phyloP scores from a whole-genome alignment of 1,140 invertebrate genomes.

The Stegodyphus mimosarum region DNA sequence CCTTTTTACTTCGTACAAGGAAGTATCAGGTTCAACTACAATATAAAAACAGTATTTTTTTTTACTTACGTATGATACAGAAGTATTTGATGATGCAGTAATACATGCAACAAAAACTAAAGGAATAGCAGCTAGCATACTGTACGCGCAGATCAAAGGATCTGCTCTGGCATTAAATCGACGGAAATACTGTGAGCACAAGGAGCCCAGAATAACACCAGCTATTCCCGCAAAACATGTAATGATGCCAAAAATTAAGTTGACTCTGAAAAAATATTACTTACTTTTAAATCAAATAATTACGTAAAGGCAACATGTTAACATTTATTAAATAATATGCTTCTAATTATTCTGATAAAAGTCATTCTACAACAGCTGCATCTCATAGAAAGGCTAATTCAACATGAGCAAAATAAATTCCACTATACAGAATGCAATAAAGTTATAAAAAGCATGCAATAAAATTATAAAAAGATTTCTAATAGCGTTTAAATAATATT shows the following conservation, averaged over 20 bases:
- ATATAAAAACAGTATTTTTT: too few relatives aligned
- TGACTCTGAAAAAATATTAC: slow-evolving; percentile 74
- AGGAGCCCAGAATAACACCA: slow-evolving; percentile 89
- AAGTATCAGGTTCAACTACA: too few relatives aligned
- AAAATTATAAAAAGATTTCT: too few relatives aligned
- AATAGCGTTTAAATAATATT: too few relatives aligned
- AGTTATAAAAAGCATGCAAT: too few relatives aligned
- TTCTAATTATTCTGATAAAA: too few relatives aligned
- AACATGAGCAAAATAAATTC: too few relatives aligned
- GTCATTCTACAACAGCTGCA: too few relatives aligned
- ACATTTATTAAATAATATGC: too few relatives aligned
- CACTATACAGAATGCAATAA: too few relatives aligned
- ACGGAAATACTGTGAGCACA: slow-evolving; percentile 80
- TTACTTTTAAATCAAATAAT: not conserved
- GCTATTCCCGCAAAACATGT: slow-evolving; percentile 91
- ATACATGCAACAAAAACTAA: slow-evolving; percentile 82
- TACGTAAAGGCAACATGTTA: not conserved
- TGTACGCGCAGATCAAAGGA: slow-evolving; percentile 90
- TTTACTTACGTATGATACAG: slow-evolving; percentile 75
- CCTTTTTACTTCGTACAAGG: too few relatives aligned
- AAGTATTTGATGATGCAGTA: slow-evolving; percentile 74
- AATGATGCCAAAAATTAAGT: slow-evolving; percentile 92
- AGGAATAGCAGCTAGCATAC: slow-evolving; percentile 86
- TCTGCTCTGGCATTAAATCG: slow-evolving; percentile 78
- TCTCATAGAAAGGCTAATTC: too few relatives aligned